Evolutionary conservation across 2,113 vertebrate genomes (phyloP).

Genomic region (Atrichornis clamosus): DNA sequence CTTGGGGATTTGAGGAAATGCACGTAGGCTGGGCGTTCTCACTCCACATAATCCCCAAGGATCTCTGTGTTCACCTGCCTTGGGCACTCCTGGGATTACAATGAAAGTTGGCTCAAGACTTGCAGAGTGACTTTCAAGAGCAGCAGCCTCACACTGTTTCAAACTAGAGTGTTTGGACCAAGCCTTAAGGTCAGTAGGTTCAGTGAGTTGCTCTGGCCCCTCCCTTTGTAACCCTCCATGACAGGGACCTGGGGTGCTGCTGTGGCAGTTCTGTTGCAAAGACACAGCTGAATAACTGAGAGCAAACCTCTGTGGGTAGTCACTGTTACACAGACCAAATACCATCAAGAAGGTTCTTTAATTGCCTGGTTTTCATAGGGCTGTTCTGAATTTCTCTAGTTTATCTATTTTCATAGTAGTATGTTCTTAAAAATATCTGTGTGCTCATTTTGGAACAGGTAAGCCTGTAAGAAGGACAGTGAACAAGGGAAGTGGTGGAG

Average conservation of each 20-base stretch:
- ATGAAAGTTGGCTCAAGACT: background rate
- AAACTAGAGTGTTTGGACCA: background rate
- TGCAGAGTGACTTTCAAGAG: background rate
- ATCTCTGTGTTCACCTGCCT: background rate
- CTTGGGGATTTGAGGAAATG: background rate
- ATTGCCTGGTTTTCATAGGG: background rate
- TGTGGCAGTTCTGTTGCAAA: background rate
- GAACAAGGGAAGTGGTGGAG: background rate
- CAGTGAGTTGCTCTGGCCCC: background rate
- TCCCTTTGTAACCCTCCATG: background rate
- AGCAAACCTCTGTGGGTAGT: background rate
- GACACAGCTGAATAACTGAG: background rate
- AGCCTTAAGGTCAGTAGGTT: background rate
- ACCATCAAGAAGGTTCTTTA: background rate
- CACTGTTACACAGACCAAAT: background rate
- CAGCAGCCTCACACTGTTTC: background rate
- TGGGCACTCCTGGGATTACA: background rate
- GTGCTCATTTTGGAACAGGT: background rate
- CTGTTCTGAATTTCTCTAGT: background rate
- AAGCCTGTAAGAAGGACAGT: background rate
- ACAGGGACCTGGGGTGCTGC: background rate
- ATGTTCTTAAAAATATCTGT: fast-evolving
- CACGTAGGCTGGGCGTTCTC: background rate
- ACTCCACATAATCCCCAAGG: background rate
- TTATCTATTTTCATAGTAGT: background rate